Evolutionary conservation across 2,888 invertebrate species (phyloP).

Genomic region (Cartodere bifasciata): DNA sequence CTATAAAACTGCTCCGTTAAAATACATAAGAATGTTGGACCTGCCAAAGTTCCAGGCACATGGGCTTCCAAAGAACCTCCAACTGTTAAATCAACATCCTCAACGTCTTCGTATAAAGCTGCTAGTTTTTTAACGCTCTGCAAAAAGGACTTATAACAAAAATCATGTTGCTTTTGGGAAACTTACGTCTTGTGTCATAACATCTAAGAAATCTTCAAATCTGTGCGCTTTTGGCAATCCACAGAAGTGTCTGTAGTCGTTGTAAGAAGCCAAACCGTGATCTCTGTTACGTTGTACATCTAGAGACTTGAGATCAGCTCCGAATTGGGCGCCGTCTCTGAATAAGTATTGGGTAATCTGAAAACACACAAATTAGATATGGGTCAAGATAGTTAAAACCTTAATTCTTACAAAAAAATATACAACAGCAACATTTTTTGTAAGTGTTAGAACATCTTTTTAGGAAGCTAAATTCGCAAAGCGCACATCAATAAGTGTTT

Average conservation of each 20-base stretch:
- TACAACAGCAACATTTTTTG: too few relatives aligned
- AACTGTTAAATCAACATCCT: slow-evolving; percentile 78
- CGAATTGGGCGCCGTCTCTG: slow-evolving; percentile 59
- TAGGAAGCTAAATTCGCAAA: too few relatives aligned
- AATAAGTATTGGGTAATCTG: slow-evolving; percentile 55
- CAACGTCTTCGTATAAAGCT: slow-evolving; percentile 52
- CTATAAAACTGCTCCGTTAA: slow-evolving; percentile 78
- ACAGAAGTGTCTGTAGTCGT: slow-evolving; percentile 63
- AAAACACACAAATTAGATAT: too few relatives aligned
- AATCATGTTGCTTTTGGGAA: background rate
- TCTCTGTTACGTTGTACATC: slow-evolving; percentile 81
- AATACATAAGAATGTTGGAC: slow-evolving; percentile 82
- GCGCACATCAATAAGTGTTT: too few relatives aligned
- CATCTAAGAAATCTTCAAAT: slow-evolving; percentile 59
- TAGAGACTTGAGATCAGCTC: slow-evolving; percentile 65
- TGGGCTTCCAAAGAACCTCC: slow-evolving; percentile 70
- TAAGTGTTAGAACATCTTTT: too few relatives aligned
- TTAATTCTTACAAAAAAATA: too few relatives aligned
- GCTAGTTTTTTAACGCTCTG: slow-evolving; percentile 55
- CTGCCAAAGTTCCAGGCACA: slow-evolving; percentile 63
- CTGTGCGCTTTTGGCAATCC: slow-evolving; percentile 52
- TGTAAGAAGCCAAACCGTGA: slow-evolving; percentile 72
- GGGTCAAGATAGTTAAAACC: too few relatives aligned
- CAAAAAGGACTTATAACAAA: slow-evolving; percentile 16
- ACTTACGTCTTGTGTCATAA: slow-evolving; percentile 49